Percentiles rank a stretch among this genome's conserved stretches.
These are phyloP conservation scores for Pitangus sulphuratus DNA, from an alignment of 2,797 vertebrate species.

Conservation along the genomic window DNA sequence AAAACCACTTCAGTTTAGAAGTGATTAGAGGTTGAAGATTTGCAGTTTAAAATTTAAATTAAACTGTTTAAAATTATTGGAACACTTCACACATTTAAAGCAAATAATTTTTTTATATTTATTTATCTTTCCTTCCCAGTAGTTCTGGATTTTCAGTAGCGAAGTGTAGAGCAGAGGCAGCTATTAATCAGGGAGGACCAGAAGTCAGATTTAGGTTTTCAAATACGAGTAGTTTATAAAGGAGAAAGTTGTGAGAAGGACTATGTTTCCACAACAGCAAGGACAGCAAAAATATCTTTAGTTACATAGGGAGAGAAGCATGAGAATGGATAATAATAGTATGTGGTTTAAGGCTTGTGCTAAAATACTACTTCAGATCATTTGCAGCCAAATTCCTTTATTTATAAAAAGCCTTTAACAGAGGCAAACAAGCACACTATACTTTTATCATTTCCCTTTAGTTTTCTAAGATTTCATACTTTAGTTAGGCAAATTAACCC, in stretches of 20 bases:
- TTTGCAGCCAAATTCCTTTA: neutral
- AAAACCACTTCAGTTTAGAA: constrained; percentile 80
- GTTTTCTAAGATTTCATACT: neutral
- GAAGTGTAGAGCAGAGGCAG: constrained; percentile 10
- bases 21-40: constrained; percentile 80
- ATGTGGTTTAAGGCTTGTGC: neutral
- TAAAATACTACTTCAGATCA: constrained; percentile 36
- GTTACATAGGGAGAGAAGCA: neutral
- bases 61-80: constrained; percentile 78
- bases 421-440: neutral
- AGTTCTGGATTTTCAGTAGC: constrained; percentile 30
- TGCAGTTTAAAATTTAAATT: constrained; percentile 81
- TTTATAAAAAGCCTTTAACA: neutral
- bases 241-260: neutral
- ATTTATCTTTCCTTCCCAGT: constrained; percentile 39
- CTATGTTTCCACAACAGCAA: neutral
- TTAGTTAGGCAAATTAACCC: neutral
- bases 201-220: neutral
- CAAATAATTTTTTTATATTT: constrained; percentile 74
- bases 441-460: neutral
- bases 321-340: neutral
- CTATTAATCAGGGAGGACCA: neutral
- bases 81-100: constrained; percentile 75
- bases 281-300: neutral
- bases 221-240: neutral